Percentiles rank a stretch among this genome's conserved stretches.
Conservation (phyloP, 2,113 vertebrate genomes). For the Anguilla rostrata region DNA sequence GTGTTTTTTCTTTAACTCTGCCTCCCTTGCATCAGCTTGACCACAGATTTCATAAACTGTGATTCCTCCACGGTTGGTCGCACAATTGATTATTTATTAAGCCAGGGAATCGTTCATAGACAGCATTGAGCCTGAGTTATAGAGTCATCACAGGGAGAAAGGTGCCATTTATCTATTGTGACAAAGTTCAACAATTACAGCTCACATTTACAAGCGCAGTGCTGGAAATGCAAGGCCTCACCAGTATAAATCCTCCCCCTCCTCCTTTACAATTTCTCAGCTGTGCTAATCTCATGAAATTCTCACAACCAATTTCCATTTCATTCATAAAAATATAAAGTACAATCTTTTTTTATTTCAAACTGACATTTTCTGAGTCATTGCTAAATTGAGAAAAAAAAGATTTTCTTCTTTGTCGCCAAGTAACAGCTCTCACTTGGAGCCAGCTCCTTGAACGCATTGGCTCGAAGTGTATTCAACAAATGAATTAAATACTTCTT, state of each 20-base stretch:
- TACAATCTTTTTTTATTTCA: not conserved
- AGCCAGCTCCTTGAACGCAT: not conserved
- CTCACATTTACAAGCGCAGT: not conserved
- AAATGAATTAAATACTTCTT: not conserved
- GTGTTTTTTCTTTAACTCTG: constrained; percentile 55
- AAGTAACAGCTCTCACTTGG: not conserved
- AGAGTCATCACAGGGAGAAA: constrained; percentile 52
- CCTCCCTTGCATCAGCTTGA: constrained; percentile 45
- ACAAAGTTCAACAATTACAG: constrained; percentile 45
- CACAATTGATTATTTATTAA: constrained; percentile 86
- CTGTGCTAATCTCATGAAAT: not conserved
- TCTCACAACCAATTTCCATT: not conserved
- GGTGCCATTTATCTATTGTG: constrained; percentile 66
- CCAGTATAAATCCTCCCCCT: not conserved
- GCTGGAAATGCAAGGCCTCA: constrained; percentile 30
- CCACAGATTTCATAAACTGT: constrained; percentile 50
- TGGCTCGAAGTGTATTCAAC: not conserved
- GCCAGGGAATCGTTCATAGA: constrained; percentile 59
- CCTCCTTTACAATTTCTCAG: not conserved
- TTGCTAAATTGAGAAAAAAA: not conserved
- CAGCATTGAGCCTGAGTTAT: constrained; percentile 31
- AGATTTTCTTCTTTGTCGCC: not conserved
- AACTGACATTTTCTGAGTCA: not conserved
- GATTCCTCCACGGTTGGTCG: constrained; percentile 56
- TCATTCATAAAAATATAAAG: not conserved